A percentile compares a stretch with the other conserved stretches of the same genome.
Evolutionary conservation across 1,140 invertebrate species (phyloP).

Genomic region (Aporrectodea caliginosa): DNA sequence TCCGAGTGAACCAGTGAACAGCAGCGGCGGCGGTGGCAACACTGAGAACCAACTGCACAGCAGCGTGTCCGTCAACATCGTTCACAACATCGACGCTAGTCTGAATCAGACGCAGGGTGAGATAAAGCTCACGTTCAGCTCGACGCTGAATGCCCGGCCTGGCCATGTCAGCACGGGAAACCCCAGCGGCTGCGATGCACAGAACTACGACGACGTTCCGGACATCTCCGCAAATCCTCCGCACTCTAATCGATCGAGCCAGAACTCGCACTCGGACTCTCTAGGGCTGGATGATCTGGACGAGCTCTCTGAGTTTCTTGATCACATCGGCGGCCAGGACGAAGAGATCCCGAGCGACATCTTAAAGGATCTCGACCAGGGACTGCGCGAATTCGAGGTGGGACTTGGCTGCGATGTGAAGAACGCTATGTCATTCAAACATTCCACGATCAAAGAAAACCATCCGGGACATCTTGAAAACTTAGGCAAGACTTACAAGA

Average conservation of each 20-base stretch:
- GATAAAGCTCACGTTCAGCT: slow-evolving; percentile 87
- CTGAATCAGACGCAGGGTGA: slow-evolving; percentile 73
- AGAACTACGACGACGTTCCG: background rate
- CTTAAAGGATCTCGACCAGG: background rate
- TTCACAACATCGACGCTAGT: slow-evolving; percentile 79
- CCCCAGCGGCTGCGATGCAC: background rate
- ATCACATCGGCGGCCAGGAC: background rate
- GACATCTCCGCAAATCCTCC: background rate
- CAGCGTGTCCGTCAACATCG: slow-evolving; percentile 84
- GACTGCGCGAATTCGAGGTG: background rate
- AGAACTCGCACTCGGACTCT: slow-evolving; percentile 2
- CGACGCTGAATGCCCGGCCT: slow-evolving; percentile 60
- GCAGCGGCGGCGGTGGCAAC: background rate
- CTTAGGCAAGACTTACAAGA: background rate
- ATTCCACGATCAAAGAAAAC: background rate
- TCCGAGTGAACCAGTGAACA: background rate
- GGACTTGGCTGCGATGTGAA: background rate
- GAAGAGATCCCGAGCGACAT: background rate
- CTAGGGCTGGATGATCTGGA: slow-evolving; percentile 1
- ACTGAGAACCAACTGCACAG: slow-evolving; percentile 50
- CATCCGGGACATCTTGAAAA: background rate
- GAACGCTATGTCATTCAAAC: background rate
- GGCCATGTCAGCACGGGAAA: background rate
- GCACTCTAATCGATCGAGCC: background rate
- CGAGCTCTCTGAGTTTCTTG: background rate